Conservation (phyloP, 2,113 vertebrate genomes). For the Chlorodrepanis virens region DNA sequence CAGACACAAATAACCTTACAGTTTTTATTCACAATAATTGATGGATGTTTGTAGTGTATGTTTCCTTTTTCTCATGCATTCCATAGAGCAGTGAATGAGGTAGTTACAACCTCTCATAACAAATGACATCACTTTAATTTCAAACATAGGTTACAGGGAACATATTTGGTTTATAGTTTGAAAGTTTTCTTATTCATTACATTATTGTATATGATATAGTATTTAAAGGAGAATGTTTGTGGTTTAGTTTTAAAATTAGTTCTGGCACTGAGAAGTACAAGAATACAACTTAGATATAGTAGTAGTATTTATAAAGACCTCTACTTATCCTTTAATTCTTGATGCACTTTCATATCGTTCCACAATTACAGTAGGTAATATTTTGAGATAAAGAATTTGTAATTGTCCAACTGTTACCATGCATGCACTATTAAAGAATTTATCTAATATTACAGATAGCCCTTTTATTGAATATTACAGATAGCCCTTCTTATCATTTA, state of each 20-base stretch:
- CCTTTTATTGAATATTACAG: not conserved
- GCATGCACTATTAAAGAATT: not conserved
- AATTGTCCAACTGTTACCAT: not conserved
- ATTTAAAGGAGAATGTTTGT: not conserved
- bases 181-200: not conserved
- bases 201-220: not conserved
- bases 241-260: not conserved
- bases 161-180: not conserved
- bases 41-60: not conserved
- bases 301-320: not conserved
- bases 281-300: not conserved
- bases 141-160: not conserved
- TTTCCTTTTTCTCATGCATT: not conserved
- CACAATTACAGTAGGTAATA: not conserved
- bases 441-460: not conserved
- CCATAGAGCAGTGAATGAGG: accelerated
- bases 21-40: not conserved
- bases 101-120: not conserved
- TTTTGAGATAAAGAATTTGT: not conserved
- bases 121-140: not conserved
- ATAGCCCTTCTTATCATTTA: not conserved
- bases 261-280: not conserved
- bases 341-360: not conserved
- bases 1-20: not conserved
- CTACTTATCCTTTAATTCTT: not conserved